Evolutionary conservation across 2,888 invertebrate species (phyloP), one percentile per base, ranked within the genome.

Genomic region (Nysson spinosus): DNA sequence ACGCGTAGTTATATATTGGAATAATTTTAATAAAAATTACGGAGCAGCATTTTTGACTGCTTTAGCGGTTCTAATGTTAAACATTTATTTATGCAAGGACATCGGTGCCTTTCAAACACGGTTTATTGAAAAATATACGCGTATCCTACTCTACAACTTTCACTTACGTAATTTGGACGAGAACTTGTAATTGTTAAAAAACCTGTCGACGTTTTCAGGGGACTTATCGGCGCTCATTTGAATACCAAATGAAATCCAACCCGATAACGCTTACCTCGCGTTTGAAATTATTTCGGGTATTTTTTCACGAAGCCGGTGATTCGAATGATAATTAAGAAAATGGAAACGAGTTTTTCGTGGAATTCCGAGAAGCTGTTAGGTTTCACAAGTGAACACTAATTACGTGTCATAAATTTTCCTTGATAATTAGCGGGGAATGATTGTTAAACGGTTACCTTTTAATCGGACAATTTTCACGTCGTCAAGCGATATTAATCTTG

Each of bases 391-490:
- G 0, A 14, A 3, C 28, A 47, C 56, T 57, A 64, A 67, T 65
- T 52, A 11, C 37, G 16, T 5, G 20, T n/a, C 17, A 7, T 17
- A 30, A 37, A 43, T 65, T 49, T n/a, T 49, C 37, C 66, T 17
- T 43, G 37, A 50, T 54, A 43, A 54, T 65, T 58, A 52, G 43
- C 37, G 22, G n/a, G 24, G 9, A 51, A 39, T 19, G 63, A 30
- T 37, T 17, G 14, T 17, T 16, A 43, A 17, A 51, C 19, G 6
- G 4, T 17, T 20, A 4, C n/a, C 4, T 16, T 16, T 47, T 20
- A 22, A 24, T 11, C 20, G n/a, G n/a, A 7, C 22, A 35, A 14
- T 14, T 34, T 35, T n/a, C n/a, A 12, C 49, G 24, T 43, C 35
- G 19, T 37, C 11, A 28, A 5, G 7, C 22, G 5, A 19, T 9